These are phyloP conservation scores for Popillia japonica DNA, from an alignment of 1,140 invertebrate genomes.

Conservation along the genomic window DNA sequence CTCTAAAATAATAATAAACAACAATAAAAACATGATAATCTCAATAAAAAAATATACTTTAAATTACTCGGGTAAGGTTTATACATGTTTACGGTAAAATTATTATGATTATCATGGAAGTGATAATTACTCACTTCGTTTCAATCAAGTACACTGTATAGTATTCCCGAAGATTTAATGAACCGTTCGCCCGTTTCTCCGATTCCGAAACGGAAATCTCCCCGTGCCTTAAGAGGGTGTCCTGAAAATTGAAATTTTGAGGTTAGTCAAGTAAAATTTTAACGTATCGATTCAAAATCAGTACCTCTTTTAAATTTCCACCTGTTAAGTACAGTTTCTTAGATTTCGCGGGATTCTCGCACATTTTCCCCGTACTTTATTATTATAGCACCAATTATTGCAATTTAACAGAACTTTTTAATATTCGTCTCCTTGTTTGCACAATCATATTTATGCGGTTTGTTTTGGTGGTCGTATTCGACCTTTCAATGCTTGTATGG, in stretches of 20 bases:
- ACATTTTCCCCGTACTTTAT: constrained; percentile 26
- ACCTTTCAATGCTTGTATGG: not conserved
- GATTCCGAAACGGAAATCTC: constrained; percentile 84
- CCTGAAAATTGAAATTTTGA: constrained; percentile 62
- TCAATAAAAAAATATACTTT: constrained; percentile 22
- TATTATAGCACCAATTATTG: not conserved
- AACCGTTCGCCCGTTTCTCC: constrained; percentile 82
- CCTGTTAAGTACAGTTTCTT: constrained; percentile 37
- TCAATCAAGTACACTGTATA: constrained; percentile 87
- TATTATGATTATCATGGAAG: constrained; percentile 37
- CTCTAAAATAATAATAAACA: constrained; percentile 64
- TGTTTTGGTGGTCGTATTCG: not conserved
- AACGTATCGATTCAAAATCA: not conserved
- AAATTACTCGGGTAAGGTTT: constrained; percentile 35
- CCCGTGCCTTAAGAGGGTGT: constrained; percentile 77
- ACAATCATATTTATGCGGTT: constrained; percentile 5
- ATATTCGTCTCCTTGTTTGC: not conserved
- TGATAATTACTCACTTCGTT: constrained; percentile 71
- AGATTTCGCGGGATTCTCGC: constrained; percentile 35
- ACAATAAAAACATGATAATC: not conserved
- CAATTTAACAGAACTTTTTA: not conserved
- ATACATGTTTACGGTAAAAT: constrained; percentile 12
- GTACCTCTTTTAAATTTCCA: constrained; percentile 36
- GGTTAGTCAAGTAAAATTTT: not conserved
- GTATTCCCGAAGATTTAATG: constrained; percentile 82